Evolutionary conservation across 2,113 vertebrate species (phyloP).

Genomic region (Platichthys flesus): DNA sequence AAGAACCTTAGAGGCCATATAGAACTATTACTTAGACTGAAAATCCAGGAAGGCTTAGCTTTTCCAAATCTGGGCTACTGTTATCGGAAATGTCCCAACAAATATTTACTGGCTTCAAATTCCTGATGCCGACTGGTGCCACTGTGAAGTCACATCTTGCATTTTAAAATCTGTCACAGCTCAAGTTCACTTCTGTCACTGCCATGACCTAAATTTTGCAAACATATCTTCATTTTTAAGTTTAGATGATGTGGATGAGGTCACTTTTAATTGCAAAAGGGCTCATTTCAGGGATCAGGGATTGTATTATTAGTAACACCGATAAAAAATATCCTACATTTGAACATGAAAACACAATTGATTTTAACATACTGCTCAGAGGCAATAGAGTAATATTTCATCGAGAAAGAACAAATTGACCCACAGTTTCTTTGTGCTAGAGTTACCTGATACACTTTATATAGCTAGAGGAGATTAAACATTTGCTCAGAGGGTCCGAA

Average conservation of each 20-base stretch:
- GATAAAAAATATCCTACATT: not conserved
- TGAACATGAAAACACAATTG: not conserved
- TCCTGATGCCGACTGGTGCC: not conserved
- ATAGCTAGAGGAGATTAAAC: not conserved
- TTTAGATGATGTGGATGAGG: no score
- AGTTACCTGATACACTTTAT: not conserved
- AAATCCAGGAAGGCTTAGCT: not conserved
- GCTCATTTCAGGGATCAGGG: no score
- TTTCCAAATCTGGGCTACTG: not conserved
- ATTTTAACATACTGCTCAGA: not conserved
- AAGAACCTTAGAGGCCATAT: not conserved
- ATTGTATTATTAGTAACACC: not conserved
- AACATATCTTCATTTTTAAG: not conserved
- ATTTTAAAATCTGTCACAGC: not conserved
- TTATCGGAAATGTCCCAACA: not conserved
- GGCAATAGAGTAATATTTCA: not conserved
- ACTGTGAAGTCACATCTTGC: slow-evolving; percentile 1
- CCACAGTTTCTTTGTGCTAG: not conserved
- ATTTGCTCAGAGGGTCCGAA: not conserved
- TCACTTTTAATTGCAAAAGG: no score
- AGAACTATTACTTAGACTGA: not conserved
- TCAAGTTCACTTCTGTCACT: not conserved
- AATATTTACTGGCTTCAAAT: not conserved
- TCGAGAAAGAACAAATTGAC: not conserved
- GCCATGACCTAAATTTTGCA: not conserved